Base-by-base conservation (phyloP, 2,797 vertebrate species). In the Hyperoplus lanceolatus region DNA sequence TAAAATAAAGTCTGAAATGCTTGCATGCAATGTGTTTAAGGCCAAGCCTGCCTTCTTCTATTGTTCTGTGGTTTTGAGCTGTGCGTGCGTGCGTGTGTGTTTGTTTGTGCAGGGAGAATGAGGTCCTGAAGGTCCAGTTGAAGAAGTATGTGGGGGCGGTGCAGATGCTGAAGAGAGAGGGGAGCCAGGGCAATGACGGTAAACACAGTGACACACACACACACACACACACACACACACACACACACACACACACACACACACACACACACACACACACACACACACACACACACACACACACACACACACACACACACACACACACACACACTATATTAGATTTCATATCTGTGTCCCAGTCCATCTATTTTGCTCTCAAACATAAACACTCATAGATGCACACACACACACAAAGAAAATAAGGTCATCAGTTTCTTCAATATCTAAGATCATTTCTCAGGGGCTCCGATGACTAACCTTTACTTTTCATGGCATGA, bases 91-190 rank as follows among this genome's bases (percentile, higher is more conserved):
- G 21, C 21, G 41, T 75, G 16, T 88, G 70, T 86, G 36, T 82
- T 15, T 90, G 50, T 90, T 7, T 80, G 48, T 89, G 69, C 94
- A 99, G 98, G 92, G 98, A 99, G 94, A 99, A 99, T 48, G 98
- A 99, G 79, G 98, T 99, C 79, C 95, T 99, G 58, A 99, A 99
- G 95, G 98, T 99, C 84, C 98, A 99, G 77, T 89, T 99, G 85
- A 99, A 99, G 96, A 99, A 99, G 84, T 99, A 99, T 10, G 98
- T 99, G 53, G 98, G 97, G 60, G 98, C 98, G 87, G 98, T 99
- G 69, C 98, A 99, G 95, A 99, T 99, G 98, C 96, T 99, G 91
- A 99, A 98, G 94, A 95, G 98, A 94, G 98, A 99, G 93, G 94
- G 93, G 56, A 97, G 96, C 82, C 97, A 97, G 62, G 88, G 93